Conservation (phyloP, 2,113 vertebrate species). For the Stegastes partitus region DNA sequence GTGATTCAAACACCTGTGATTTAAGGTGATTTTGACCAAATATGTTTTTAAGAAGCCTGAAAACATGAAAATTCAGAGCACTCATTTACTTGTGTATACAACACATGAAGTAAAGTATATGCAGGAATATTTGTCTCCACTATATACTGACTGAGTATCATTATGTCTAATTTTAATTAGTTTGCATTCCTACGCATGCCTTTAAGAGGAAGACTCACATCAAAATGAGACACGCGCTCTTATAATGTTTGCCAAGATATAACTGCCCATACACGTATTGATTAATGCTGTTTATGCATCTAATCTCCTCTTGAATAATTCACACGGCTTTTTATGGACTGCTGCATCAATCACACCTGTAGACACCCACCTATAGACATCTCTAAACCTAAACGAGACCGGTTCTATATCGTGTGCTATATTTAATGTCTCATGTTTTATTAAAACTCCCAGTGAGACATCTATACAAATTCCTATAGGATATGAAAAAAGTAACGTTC, state of each 20-base stretch:
- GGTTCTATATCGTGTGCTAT: conserved; percentile 29
- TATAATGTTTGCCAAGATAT: conserved; percentile 65
- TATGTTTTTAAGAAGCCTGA: neutral
- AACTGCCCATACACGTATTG: conserved; percentile 77
- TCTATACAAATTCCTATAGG: neutral
- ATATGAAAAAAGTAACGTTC: neutral
- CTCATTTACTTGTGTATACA: neutral
- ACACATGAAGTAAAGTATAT: neutral
- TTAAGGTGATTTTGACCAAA: conserved; percentile 1
- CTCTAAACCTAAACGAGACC: conserved; percentile 33
- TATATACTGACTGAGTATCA: neutral
- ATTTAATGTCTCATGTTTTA: conserved; percentile 31
- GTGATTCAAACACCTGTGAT: neutral
- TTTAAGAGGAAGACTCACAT: conserved; percentile 50
- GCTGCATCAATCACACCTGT: conserved; percentile 75
- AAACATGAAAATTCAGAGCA: neutral
- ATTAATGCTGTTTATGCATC: conserved; percentile 82
- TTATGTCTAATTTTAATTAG: conserved; percentile 27
- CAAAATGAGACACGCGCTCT: conserved; percentile 28
- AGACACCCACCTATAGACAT: conserved; percentile 38
- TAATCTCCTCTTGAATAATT: conserved; percentile 84
- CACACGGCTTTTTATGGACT: conserved; percentile 78
- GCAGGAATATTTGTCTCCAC: neutral
- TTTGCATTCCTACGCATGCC: conserved; percentile 49
- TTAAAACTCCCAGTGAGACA: conserved; percentile 12